Evolutionary conservation across 2,797 vertebrate species (phyloP).

Genomic region (Sebastes alutus): DNA sequence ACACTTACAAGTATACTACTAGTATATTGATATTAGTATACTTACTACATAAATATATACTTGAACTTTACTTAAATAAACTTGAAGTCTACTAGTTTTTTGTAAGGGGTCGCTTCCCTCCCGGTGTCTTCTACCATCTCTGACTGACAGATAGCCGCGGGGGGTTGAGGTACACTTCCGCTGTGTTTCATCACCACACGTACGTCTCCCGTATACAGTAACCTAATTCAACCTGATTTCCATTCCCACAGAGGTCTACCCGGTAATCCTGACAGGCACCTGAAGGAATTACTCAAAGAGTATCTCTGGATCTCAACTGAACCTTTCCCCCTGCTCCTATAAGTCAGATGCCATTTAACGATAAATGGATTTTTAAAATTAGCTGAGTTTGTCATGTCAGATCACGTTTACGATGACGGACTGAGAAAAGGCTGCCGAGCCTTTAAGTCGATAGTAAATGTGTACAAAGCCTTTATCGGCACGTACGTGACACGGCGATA

Average conservation of each 20-base stretch:
- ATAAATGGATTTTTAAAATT: conserved; percentile 43
- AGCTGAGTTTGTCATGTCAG: conserved; percentile 35
- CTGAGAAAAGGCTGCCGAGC: background rate
- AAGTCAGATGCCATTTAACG: conserved; percentile 24
- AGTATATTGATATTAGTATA: too few species aligned
- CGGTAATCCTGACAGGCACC: conserved; percentile 43
- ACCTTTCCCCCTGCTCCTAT: conserved; percentile 6
- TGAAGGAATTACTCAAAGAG: conserved; percentile 19
- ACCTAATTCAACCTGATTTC: conserved; percentile 56
- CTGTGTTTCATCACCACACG: conserved; percentile 34
- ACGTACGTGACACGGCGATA: conserved; percentile 1
- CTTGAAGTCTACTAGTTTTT: too few species aligned
- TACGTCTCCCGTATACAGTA: conserved; percentile 25
- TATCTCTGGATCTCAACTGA: conserved; percentile 25
- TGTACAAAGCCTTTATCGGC: conserved; percentile 20
- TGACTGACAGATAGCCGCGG: conserved; percentile 48
- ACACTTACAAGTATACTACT: too few species aligned
- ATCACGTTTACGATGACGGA: conserved; percentile 34
- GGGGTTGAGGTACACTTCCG: conserved; percentile 27
- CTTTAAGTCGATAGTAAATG: conserved; percentile 27
- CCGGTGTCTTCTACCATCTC: background rate
- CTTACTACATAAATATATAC: too few species aligned
- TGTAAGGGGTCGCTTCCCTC: background rate
- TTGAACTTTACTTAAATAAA: too few species aligned
- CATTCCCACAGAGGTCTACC: conserved; percentile 45